Evolutionary conservation across 92 coral and sea anemone species (phyloP).

Genomic region (Heliopora coerulea): DNA sequence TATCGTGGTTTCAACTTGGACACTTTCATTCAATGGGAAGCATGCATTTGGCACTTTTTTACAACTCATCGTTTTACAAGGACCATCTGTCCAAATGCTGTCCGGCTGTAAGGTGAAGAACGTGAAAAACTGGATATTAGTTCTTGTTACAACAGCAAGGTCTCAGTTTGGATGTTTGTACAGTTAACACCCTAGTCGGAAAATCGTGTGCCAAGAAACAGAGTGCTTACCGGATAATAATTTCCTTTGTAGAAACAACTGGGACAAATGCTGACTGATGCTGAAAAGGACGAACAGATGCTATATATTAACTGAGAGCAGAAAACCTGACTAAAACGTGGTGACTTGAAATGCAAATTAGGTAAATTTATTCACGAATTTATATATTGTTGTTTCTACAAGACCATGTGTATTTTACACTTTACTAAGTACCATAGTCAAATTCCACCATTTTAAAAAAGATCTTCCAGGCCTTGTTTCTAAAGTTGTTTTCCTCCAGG

Average conservation of each 20-base stretch:
- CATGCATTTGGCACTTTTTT: conserved; percentile 75
- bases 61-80: conserved; percentile 68
- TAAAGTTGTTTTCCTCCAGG: too few species aligned
- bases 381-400: too few species aligned
- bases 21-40: conserved; percentile 69
- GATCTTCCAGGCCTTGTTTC: too few species aligned
- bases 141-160: not conserved
- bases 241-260: conserved; percentile 78
- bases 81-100: conserved; percentile 77
- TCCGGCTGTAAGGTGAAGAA: conserved; percentile 48
- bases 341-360: too few species aligned
- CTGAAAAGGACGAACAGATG: conserved; percentile 30
- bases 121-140: too few species aligned
- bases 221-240: conserved; percentile 62
- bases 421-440: too few species aligned
- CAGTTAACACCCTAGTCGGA: too few species aligned
- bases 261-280: conserved; percentile 68
- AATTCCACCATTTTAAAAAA: too few species aligned
- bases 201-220: not conserved
- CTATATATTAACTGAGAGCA: too few species aligned
- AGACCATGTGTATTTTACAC: too few species aligned
- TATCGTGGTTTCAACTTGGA: conserved; percentile 61
- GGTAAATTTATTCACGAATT: too few species aligned
- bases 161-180: not conserved
- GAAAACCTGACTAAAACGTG: too few species aligned